Evolutionary conservation across 2,113 vertebrate species (phyloP).

Genomic region (Platichthys flesus): DNA sequence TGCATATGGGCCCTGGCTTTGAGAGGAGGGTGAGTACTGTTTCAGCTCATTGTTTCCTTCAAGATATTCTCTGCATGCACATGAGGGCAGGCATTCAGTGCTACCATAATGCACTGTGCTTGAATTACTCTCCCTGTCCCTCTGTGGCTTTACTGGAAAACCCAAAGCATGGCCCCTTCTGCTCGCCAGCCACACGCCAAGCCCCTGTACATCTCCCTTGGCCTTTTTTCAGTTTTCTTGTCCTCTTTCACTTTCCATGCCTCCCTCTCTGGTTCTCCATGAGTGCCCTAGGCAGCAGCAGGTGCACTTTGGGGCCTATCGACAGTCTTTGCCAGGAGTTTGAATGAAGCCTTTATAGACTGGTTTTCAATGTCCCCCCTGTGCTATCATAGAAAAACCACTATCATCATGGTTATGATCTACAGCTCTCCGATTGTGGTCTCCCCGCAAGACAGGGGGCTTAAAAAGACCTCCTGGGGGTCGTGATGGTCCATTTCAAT

Average conservation of each 20-base stretch:
- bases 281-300: conserved; percentile 61
- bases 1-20: conserved; percentile 12
- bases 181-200: conserved; percentile 33
- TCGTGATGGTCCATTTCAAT: conserved; percentile 65
- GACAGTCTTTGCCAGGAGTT: conserved; percentile 57
- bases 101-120: conserved; percentile 4
- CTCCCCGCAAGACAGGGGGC: conserved; percentile 37
- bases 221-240: conserved; percentile 31
- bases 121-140: conserved; percentile 21
- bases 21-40: background rate
- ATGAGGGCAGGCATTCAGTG: conserved; percentile 20
- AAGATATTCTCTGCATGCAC: conserved; percentile 17
- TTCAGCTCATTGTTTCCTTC: conserved; percentile 24
- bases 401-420: conserved; percentile 80
- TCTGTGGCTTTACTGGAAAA: conserved; percentile 43
- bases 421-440: conserved; percentile 63
- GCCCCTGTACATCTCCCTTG: conserved; percentile 42
- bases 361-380: conserved; percentile 69
- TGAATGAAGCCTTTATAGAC: conserved; percentile 80
- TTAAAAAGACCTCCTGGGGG: conserved; percentile 46
- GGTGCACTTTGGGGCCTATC: conserved; percentile 68
- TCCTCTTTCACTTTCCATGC: conserved; percentile 29
- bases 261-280: conserved; percentile 52
- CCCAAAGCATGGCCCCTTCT: conserved; percentile 48
- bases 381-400: conserved; percentile 69